Base-by-base conservation (phyloP, 2,113 vertebrate species). In the Paramisgurnus dabryanus region DNA sequence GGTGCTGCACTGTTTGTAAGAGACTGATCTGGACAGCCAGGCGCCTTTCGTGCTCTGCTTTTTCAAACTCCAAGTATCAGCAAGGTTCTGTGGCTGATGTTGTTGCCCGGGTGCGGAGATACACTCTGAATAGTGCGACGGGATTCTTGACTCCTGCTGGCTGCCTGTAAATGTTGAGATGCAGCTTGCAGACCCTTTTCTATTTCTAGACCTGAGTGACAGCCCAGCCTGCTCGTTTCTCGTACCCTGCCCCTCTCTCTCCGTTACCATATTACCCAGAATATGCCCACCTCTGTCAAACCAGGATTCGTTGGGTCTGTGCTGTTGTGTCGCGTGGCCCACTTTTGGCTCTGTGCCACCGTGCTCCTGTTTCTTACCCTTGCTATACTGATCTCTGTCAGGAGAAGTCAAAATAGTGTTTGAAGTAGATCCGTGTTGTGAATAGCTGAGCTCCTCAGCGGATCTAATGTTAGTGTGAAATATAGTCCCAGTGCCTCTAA, bases 131-230 rank as follows among this genome's bases (percentile, higher is more conserved):
- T 86, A 88, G 78, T 80, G 76, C 50, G 69, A 58, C 2, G 83
- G n/a, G 68, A 85, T 78, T 87, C 74, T 87, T 34, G 85, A 77
- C 86, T 83, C 82, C 60, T 76, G 89, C 80, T 86, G 85, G 82
- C 72, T 7, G 63, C 80, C 61, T 53, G 58, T 78, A 76, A 87
- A 87, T 86, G 89, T 90, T 87, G 85, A 88, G 83, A 89, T 91
- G 86, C 88, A 87, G 75, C 72, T 85, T 80, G 82, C 83, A 22
- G 74, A 80, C 18, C 27, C 84, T 72, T 80, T 81, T 90, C 91
- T 92, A 93, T 94, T 92, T 89, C 88, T 91, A 89, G 90, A 81
- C 0, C 57, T 85, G 83, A 86, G 10, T 88, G 92, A 92, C 91
- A 90, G 88, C 88, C 89, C 88, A 86, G 89, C 88, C 90, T 90